Percentiles rank a stretch among this genome's conserved stretches.
Evolutionary conservation across 2,797 vertebrate genomes (phyloP).

Genomic region (Labroides dimidiatus): DNA sequence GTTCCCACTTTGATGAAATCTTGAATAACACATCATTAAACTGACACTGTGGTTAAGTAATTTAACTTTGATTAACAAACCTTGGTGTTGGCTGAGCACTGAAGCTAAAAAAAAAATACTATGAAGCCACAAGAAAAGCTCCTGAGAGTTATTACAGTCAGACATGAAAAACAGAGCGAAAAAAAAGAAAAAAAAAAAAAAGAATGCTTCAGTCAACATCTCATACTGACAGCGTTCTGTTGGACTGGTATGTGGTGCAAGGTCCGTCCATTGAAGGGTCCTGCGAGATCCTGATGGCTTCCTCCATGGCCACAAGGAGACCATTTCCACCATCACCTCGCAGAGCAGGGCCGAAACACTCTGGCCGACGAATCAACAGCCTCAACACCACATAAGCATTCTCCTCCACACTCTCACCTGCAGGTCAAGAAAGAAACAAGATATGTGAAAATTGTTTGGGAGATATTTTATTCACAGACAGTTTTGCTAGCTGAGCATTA

Average conservation of each 20-base stretch:
- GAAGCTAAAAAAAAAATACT: not conserved
- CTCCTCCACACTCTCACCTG: slow-evolving; percentile 96
- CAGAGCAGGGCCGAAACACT: slow-evolving; percentile 95
- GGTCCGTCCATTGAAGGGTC: slow-evolving; percentile 89
- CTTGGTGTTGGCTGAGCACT: not conserved
- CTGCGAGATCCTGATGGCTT: slow-evolving; percentile 93
- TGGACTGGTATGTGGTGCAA: slow-evolving; percentile 83
- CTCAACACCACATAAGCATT: slow-evolving; percentile 94
- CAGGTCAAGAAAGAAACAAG: not conserved
- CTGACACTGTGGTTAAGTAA: not conserved
- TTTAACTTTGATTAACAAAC: slow-evolving; percentile 4
- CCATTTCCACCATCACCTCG: slow-evolving; percentile 93
- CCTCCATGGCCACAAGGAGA: slow-evolving; percentile 91
- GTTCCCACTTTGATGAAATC: not conserved
- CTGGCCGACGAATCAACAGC: slow-evolving; percentile 92
- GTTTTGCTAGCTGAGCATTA: not conserved
- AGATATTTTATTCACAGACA: slow-evolving; percentile 5
- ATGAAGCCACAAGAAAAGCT: no score
- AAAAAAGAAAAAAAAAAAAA: no score
- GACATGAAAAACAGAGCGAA: no score
- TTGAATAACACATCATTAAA: slow-evolving; percentile 1
- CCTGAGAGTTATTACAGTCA: no score
- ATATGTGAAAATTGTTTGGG: not conserved
- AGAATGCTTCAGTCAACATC: not conserved
- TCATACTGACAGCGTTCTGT: slow-evolving; percentile 81